Percentiles rank a stretch among this genome's conserved stretches.
Evolutionary conservation across 1,140 invertebrate species (phyloP).

Genomic region (Diuraphis noxia): DNA sequence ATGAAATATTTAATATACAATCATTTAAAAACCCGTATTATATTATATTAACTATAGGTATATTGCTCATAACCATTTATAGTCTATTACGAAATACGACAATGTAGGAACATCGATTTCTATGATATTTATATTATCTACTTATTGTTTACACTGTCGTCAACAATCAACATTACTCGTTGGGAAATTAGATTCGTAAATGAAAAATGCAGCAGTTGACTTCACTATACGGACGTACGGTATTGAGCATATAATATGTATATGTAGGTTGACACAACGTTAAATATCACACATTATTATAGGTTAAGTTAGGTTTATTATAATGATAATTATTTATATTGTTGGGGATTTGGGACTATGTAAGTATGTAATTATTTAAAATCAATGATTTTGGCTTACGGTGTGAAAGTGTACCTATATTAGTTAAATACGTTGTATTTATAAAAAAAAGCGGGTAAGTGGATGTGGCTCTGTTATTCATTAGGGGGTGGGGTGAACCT

Average conservation of each 20-base stretch:
- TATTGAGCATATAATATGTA: no score
- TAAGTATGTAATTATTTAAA: neutral
- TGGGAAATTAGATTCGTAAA: no score
- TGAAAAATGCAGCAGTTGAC: neutral
- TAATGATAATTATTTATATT: neutral
- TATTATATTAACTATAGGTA: neutral
- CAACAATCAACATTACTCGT: neutral
- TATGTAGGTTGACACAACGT: no score
- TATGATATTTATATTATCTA: neutral
- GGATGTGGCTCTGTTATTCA: no score
- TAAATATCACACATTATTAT: no score
- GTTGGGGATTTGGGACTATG: neutral
- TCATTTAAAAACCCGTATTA: neutral
- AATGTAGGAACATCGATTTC: neutral
- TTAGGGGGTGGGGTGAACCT: no score
- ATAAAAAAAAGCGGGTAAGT: no score
- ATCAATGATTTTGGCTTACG: neutral
- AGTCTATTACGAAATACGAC: neutral
- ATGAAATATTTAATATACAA: no score
- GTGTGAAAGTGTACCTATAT: neutral
- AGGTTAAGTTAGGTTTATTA: no score
- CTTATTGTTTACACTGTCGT: neutral
- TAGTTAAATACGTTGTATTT: neutral
- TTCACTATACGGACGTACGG: no score
- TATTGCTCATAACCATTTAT: neutral